These are phyloP conservation scores for Apostichopus leukothele DNA, from an alignment of 53 echinoderm and acorn worm genomes.

Conservation along the genomic window DNA sequence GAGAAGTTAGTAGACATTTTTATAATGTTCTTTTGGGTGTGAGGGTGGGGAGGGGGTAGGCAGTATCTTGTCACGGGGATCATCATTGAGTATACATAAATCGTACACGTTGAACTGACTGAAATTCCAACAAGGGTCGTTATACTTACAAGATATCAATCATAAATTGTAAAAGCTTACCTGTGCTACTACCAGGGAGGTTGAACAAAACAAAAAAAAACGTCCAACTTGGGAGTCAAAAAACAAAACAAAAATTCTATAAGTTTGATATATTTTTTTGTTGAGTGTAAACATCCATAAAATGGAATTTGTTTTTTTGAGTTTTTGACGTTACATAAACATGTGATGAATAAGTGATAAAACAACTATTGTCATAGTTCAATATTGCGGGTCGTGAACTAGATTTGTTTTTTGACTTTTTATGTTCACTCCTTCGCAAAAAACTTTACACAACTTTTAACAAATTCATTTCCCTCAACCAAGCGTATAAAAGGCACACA, in stretches of 20 bases:
- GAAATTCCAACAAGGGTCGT: background rate
- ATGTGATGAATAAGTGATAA: conserved; percentile 22
- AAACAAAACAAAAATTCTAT: background rate
- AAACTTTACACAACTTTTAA: no score
- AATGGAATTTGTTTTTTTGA: background rate
- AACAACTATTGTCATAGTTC: conserved; percentile 1
- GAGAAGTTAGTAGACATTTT: no score
- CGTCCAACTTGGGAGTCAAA: conserved; percentile 1
- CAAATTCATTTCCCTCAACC: no score
- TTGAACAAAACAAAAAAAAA: background rate
- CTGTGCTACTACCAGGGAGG: background rate
- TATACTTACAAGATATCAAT: background rate
- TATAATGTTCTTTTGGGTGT: no score
- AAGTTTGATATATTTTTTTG: conserved; percentile 2
- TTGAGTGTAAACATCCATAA: conserved; percentile 33
- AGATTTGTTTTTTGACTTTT: background rate
- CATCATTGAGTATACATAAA: no score
- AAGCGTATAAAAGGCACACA: background rate
- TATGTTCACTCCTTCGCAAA: no score
- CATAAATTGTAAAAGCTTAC: background rate
- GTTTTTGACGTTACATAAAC: conserved; percentile 36
- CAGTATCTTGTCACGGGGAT: no score
- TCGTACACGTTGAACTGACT: no score
- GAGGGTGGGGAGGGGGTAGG: no score
- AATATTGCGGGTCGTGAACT: conserved; percentile 8